Conservation (phyloP, 64 coral and sea anemone species). For the Stichodactyla helianthus region DNA sequence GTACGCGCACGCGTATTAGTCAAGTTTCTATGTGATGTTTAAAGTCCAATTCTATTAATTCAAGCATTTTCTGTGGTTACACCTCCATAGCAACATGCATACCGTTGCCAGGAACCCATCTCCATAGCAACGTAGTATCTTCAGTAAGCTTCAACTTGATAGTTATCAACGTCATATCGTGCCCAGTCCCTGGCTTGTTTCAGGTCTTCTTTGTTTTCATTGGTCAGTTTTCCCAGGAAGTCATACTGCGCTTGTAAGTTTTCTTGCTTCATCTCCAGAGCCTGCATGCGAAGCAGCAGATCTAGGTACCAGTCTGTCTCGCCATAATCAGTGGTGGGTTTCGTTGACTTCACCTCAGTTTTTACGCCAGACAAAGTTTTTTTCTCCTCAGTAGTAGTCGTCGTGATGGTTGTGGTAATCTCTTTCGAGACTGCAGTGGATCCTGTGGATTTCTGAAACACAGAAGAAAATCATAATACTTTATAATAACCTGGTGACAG, state of each 20-base stretch:
- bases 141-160: not conserved
- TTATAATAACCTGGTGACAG: not conserved
- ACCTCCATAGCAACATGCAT: not conserved
- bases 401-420: not conserved
- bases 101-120: not conserved
- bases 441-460: not conserved
- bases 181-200: not conserved
- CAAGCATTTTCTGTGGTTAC: not conserved
- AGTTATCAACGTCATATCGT: not conserved
- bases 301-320: slow-evolving; percentile 10
- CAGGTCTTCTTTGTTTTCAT: not conserved
- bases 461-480: not conserved
- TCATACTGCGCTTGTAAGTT: not conserved
- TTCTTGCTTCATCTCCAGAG: slow-evolving; percentile 13
- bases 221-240: not conserved
- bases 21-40: not conserved
- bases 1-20: too few relatives aligned
- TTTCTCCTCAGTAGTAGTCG: not conserved
- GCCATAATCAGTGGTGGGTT: slow-evolving; percentile 2
- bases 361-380: not conserved
- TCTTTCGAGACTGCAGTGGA: too few relatives aligned
- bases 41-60: not conserved
- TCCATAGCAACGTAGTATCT: not conserved
- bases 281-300: not conserved
- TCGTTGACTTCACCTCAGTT: not conserved